phyloP scores from a whole-genome alignment of 2,888 invertebrate species.

The Junonia oenone region DNA sequence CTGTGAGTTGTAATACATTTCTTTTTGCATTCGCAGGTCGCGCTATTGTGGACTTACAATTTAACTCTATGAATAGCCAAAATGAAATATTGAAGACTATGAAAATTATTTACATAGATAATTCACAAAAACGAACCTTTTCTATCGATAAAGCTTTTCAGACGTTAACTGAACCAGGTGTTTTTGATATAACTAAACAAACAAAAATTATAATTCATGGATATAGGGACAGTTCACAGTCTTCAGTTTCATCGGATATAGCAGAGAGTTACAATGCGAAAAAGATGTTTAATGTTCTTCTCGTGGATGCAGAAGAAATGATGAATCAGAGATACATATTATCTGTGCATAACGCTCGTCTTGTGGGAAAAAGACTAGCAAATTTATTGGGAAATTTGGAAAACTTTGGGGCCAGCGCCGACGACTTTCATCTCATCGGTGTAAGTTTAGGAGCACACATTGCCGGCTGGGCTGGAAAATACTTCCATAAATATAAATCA shows the following conservation, averaged over 20 bases:
- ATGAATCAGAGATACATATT: conserved; percentile 63
- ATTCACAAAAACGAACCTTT: conserved; percentile 44
- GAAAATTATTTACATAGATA: conserved; percentile 57
- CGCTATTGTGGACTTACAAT: conserved; percentile 64
- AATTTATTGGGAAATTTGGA: conserved; percentile 72
- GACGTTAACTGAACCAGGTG: conserved; percentile 49
- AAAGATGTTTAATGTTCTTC: conserved; percentile 66
- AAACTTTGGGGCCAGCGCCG: conserved; percentile 60
- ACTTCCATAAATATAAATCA: conserved; percentile 59
- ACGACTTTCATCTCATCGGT: conserved; percentile 76
- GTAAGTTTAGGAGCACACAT: conserved; percentile 81
- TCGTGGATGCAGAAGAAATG: conserved; percentile 68
- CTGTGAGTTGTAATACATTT: conserved; percentile 26
- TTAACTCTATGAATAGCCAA: conserved; percentile 49
- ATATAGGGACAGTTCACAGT: conserved; percentile 66
- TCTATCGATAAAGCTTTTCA: conserved; percentile 59
- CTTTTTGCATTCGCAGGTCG: conserved; percentile 54
- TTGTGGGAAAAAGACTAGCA: conserved; percentile 74
- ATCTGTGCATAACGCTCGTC: conserved; percentile 64
- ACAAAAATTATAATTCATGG: conserved; percentile 73
- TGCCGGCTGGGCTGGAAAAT: conserved; percentile 73
- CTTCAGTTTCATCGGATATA: conserved; percentile 58
- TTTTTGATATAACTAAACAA: conserved; percentile 66
- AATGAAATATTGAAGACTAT: conserved; percentile 58
- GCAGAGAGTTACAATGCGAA: conserved; percentile 66